Evolutionary conservation across 1,140 invertebrate genomes (phyloP).

Genomic region (Thrips palmi): DNA sequence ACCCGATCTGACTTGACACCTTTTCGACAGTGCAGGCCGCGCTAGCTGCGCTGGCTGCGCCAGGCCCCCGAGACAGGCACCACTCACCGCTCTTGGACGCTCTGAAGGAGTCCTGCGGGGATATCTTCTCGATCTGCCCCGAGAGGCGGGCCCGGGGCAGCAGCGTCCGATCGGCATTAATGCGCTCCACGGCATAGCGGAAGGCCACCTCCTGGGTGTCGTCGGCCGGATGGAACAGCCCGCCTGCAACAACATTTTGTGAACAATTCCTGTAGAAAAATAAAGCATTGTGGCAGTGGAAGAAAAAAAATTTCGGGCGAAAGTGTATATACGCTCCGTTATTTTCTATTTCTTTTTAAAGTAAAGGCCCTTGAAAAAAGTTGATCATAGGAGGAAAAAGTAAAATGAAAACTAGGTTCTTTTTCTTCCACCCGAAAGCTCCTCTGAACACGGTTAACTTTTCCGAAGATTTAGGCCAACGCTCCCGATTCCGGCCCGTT

Average conservation of each 20-base stretch:
- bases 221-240: conserved; percentile 71
- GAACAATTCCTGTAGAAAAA: no score
- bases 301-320: conserved; percentile 6
- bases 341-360: not conserved
- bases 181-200: conserved; percentile 72
- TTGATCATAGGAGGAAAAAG: not conserved
- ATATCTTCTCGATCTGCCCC: conserved; percentile 71
- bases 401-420: not conserved
- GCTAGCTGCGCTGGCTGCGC: no score
- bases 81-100: conserved; percentile 77
- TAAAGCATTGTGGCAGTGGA: no score
- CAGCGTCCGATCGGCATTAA: conserved; percentile 64
- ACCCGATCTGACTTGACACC: no score
- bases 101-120: conserved; percentile 77
- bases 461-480: no score
- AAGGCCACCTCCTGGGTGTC: conserved; percentile 75
- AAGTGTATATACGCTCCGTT: not conserved
- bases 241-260: conserved; percentile 52
- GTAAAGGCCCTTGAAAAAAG: not conserved
- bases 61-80: not conserved
- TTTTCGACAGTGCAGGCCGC: no score
- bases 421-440: no score
- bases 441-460: no score
- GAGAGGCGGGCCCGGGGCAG: conserved; percentile 63
- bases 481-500: no score